Evolutionary conservation across 2,888 invertebrate species (phyloP).

Genomic region (Drosophila bunnanda): DNA sequence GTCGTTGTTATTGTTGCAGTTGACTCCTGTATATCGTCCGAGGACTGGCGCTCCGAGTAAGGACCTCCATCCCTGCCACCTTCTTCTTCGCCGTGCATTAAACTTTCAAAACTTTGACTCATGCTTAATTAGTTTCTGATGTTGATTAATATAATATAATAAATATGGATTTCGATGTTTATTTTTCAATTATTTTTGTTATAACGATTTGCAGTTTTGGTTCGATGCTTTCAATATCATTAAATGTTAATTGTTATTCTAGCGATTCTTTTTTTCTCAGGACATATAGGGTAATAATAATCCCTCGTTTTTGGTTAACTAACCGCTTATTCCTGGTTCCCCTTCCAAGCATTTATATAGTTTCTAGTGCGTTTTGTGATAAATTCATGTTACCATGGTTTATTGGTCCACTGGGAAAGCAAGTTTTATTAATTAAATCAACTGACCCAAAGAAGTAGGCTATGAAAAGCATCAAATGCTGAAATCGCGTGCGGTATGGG

Average conservation of each 20-base stretch:
- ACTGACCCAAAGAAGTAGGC: constrained; percentile 16
- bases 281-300: neutral
- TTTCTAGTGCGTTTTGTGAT: no score
- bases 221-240: neutral
- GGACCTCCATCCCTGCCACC: constrained; percentile 30
- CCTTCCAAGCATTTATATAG: neutral
- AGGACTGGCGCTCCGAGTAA: constrained; percentile 77
- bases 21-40: constrained; percentile 83
- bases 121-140: constrained; percentile 62
- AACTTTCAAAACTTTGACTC: constrained; percentile 83
- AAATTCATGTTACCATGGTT: neutral
- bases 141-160: constrained; percentile 3
- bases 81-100: constrained; percentile 72
- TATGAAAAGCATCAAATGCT: neutral
- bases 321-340: neutral
- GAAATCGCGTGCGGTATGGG: constrained; percentile 14
- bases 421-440: neutral
- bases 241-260: neutral
- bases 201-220: constrained; percentile 17
- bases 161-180: constrained; percentile 21
- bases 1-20: constrained; percentile 54
- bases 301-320: neutral
- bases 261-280: neutral
- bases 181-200: neutral
- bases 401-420: neutral